Percentiles rank a stretch among this genome's conserved stretches.
Conservation (phyloP, 2,113 vertebrate species). For the Eolophus roseicapilla region DNA sequence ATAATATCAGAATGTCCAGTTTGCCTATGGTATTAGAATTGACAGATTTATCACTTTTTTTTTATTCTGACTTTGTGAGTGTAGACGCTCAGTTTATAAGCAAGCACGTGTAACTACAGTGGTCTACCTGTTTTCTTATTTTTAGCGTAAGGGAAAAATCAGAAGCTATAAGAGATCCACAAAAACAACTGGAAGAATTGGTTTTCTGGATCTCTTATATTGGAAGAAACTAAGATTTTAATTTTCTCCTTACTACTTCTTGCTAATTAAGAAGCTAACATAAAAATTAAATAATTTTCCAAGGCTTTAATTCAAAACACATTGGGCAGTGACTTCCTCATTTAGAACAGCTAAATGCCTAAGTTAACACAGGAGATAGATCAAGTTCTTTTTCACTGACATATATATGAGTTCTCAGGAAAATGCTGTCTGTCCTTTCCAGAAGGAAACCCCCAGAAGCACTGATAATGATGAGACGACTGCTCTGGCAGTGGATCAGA, state of each 20-base stretch:
- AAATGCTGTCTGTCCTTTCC: neutral
- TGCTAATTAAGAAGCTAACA: neutral
- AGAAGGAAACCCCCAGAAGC: neutral
- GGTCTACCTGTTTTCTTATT: neutral
- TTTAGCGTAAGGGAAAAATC: neutral
- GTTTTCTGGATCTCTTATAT: neutral
- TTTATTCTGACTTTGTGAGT: neutral
- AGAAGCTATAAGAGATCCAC: neutral
- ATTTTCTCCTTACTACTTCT: neutral
- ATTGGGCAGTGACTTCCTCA: neutral
- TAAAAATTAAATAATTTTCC: neutral
- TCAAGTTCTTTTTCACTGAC: neutral
- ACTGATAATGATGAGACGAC: neutral
- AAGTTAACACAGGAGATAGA: neutral
- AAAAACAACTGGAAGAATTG: neutral
- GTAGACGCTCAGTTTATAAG: neutral
- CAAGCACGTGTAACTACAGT: neutral
- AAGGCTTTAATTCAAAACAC: neutral
- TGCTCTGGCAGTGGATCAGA: neutral
- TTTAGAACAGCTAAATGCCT: neutral
- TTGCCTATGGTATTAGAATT: neutral
- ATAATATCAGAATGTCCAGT: neutral
- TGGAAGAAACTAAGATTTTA: neutral
- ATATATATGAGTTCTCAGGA: neutral
- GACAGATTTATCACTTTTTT: neutral